Conservation (phyloP, 2,113 vertebrate genomes). For the Helogale parvula region DNA sequence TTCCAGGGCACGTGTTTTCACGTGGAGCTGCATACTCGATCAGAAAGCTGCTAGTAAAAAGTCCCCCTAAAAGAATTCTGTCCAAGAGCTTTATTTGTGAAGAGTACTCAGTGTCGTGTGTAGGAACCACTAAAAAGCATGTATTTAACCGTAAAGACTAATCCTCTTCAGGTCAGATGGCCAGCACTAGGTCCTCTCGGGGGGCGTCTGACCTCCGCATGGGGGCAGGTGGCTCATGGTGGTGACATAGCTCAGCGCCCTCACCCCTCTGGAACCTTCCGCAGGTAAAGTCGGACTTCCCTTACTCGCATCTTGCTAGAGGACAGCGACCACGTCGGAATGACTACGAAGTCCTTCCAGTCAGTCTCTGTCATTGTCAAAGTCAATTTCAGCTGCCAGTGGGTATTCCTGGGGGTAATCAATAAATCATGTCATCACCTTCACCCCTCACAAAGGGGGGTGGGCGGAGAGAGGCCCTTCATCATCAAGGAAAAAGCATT, state of each 20-base stretch:
- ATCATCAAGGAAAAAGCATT: conserved; percentile 84
- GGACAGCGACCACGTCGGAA: conserved; percentile 72
- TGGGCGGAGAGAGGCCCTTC: conserved; percentile 78
- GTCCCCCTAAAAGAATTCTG: background rate
- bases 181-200: accelerated
- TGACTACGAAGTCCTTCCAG: conserved; percentile 80
- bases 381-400: conserved; percentile 80
- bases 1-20: background rate
- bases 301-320: background rate
- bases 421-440: conserved; percentile 88
- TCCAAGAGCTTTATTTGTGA: background rate
- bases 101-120: background rate
- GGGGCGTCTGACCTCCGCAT: background rate
- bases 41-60: background rate
- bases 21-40: background rate
- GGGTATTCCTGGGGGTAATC: conserved; percentile 86
- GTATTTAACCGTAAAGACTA: background rate
- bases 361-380: conserved; percentile 86
- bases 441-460: conserved; percentile 78
- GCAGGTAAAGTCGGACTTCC: background rate
- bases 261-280: background rate
- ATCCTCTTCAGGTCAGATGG: background rate
- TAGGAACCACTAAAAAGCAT: background rate
- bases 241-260: background rate
- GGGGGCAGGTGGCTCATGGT: accelerated